Evolutionary conservation across 2,797 vertebrate genomes (phyloP).

Genomic region (Aulostomus chinensis): DNA sequence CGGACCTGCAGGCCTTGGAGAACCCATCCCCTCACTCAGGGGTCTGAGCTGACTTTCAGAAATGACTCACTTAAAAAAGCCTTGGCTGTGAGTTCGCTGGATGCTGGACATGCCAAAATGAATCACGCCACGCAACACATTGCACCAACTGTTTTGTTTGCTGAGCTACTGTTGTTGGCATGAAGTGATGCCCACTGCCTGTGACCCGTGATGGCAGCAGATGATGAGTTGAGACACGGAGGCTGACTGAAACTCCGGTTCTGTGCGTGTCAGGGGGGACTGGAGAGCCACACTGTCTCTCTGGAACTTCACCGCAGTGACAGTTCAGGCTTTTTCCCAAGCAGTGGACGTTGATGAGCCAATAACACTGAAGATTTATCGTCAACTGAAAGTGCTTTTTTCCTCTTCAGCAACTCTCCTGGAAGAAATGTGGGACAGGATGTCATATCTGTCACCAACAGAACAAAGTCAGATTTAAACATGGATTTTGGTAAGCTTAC

Average conservation of each 20-base stretch:
- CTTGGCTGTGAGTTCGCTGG: slow-evolving; percentile 32
- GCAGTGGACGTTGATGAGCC: no score
- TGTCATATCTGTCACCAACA: no score
- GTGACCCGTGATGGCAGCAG: slow-evolving; percentile 26
- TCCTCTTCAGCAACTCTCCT: no score
- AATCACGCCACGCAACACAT: slow-evolving; percentile 54
- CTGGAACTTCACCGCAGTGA: slow-evolving; percentile 21
- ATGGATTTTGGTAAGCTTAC: no score
- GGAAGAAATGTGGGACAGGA: no score
- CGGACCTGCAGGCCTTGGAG: no score
- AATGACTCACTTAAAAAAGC: slow-evolving; percentile 54
- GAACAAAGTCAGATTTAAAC: no score
- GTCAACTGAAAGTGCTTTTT: no score
- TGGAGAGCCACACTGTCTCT: slow-evolving; percentile 6
- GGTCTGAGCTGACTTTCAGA: slow-evolving; percentile 24
- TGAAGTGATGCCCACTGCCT: slow-evolving; percentile 36
- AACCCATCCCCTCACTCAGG: not conserved
- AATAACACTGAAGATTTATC: no score
- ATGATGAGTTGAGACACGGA: slow-evolving; percentile 37
- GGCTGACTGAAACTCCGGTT: slow-evolving; percentile 27
- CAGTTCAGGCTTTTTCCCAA: slow-evolving; percentile 40
- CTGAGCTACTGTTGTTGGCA: slow-evolving; percentile 30
- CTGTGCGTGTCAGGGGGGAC: not conserved
- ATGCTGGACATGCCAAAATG: slow-evolving; percentile 42
- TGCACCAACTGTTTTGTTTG: slow-evolving; percentile 39